Base-by-base conservation (phyloP, 2,888 invertebrate species). In the Andrena fulva region DNA sequence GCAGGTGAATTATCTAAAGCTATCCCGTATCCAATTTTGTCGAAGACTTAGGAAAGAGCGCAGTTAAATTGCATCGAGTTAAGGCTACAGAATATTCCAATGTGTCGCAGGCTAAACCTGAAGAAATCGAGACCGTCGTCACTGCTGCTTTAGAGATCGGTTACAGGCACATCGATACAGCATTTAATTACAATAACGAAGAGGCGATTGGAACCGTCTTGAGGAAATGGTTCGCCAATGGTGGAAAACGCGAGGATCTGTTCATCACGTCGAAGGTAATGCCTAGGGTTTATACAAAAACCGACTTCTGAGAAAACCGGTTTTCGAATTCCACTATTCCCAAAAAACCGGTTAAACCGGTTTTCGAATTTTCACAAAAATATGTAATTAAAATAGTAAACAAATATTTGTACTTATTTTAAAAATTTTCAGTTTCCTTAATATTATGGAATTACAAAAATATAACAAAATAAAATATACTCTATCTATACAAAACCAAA, bases 201-300 rank as follows among this genome's bases (percentile, higher is more conserved):
- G 96, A 96, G 85, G 95, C 96, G 1, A 96, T 97, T 85, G 97
- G 97, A 4, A 95, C 94, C 75, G 96, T 96, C 42, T 93, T 97
- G 67, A 95, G 95, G 87, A 95, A 95, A 90, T 96, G 96, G 96
- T 94, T 97, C 48, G 92, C 94, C 31, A 94, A 95, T 63, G 96
- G 96, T 54, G 95, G 96, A 12, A 95, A 94, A 80, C 94, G 97
- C 77, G 95, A 96, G 89, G 97, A 97, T 67, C 94, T 97, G 79
- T 97, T 97, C 94, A 95, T 97, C 81, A 97, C 97, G 35, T 97
- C 97, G n/a, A 97, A 97, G 95, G 97, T 97, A 75, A 72, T 6
- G 2, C 16, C 2, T 20, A 20, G 20, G 20, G 20, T 20, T 20
- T 20, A 20, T 20, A 20, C 20, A 20, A 20, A 20, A 20, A 20